Base-by-base conservation (phyloP, 2,113 vertebrate species). In the Prinia subflava region DNA sequence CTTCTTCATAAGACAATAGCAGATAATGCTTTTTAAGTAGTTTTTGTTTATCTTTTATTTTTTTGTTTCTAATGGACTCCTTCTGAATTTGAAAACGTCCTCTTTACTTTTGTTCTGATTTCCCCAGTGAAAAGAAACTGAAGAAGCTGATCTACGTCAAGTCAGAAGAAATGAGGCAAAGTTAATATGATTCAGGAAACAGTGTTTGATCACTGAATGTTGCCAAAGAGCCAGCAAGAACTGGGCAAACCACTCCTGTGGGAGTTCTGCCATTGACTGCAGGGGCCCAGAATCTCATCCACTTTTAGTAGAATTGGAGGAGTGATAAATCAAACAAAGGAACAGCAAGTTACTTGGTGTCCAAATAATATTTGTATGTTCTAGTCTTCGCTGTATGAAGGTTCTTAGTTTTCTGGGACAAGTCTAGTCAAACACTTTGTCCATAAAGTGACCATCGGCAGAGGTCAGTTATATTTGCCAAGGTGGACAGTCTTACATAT, bases 11-110 rank as follows among this genome's bases (percentile, higher is more conserved):
- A 96, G 71, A 86, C 88, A 93, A 95, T 53, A 60, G 69, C 27
- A 95, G 80, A 90, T 90, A 95, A 71, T 90, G 49, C 15, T 87
- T 96, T 94, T 92, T 7, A 90, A 94, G 76, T 53, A 24, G 52
- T 49, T 47, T 83, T 83, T 89, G 56, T 92, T 95, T 90, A 80
- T 92, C 86, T 89, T 90, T 83, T 77, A 63, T 84, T 91, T 41
- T 95, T 92, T 90, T 89, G 62, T 92, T 92, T 94, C 88, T 79
- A 92, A 93, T 76, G 41, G 49, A 70, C 44, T 77, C 31, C 52
- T 90, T 55, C 70, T 80, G 65, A 95, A 94, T 90, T 82, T 65
- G 80, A 73, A 92, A 95, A 68, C 8, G 24, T 89, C 39, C 71
- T 70, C 53, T 89, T 23, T 71, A 46, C 37, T 96, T 90, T 81